These are phyloP conservation scores for Aleiodes alternator DNA, from an alignment of 2,888 invertebrate species.

Conservation along the genomic window DNA sequence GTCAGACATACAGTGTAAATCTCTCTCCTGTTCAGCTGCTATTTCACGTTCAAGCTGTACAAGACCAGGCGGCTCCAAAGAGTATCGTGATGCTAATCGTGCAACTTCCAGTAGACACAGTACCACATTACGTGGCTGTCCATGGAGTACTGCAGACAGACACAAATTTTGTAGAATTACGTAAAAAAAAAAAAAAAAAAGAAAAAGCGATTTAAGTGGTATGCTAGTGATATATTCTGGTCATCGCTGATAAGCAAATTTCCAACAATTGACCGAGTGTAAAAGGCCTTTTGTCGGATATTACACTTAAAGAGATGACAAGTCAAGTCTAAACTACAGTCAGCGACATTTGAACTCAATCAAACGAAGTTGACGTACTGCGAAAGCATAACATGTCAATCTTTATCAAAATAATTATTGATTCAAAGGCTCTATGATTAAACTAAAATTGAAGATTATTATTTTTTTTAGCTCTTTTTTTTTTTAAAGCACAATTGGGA, in stretches of 20 bases:
- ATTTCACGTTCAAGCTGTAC: slow-evolving; percentile 92
- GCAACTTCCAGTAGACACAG: slow-evolving; percentile 91
- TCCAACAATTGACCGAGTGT: slow-evolving; percentile 14
- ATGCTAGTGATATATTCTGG: too few species aligned
- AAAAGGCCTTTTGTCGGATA: slow-evolving; percentile 37
- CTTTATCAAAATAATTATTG: slow-evolving; percentile 11
- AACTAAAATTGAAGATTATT: background rate
- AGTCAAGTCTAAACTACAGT: slow-evolving; percentile 41
- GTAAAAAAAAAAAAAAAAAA: too few species aligned
- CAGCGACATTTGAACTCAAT: slow-evolving; percentile 56
- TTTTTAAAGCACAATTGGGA: background rate
- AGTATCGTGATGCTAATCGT: slow-evolving; percentile 85
- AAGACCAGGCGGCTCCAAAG: slow-evolving; percentile 88
- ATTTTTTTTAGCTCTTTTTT: background rate
- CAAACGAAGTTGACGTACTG: slow-evolving; percentile 35
- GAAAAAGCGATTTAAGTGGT: background rate
- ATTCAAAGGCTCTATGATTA: background rate
- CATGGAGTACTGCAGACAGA: slow-evolving; percentile 82
- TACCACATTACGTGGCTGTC: slow-evolving; percentile 89
- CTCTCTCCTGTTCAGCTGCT: slow-evolving; percentile 85
- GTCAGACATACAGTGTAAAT: slow-evolving; percentile 78
- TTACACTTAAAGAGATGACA: slow-evolving; percentile 49
- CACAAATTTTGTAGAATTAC: slow-evolving; percentile 44
- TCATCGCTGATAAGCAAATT: slow-evolving; percentile 23
- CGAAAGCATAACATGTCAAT: slow-evolving; percentile 47